Conservation (phyloP, 2,888 invertebrate species). For the Cyclophora punctaria region DNA sequence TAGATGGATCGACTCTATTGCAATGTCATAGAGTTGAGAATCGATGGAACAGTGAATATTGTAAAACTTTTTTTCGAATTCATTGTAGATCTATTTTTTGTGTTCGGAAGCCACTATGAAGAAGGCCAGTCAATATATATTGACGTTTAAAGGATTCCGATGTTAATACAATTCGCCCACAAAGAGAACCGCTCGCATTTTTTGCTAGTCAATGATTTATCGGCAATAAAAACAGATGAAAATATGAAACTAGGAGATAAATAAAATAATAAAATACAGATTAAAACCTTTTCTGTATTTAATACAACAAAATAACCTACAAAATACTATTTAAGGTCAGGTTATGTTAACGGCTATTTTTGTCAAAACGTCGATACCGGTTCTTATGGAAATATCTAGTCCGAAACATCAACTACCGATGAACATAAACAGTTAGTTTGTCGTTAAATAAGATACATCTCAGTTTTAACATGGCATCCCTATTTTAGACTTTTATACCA, state of each 20-base stretch:
- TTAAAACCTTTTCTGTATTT: not conserved
- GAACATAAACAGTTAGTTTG: conserved; percentile 27
- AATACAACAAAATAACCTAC: conserved; percentile 17
- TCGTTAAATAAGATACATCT: conserved; percentile 30
- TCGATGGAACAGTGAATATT: not conserved
- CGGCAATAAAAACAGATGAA: conserved; percentile 4
- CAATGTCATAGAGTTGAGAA: conserved; percentile 9
- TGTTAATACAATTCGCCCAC: conserved; percentile 40
- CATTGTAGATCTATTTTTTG: conserved; percentile 31
- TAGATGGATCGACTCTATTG: conserved; percentile 2
- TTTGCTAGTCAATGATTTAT: conserved; percentile 30
- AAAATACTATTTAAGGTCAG: conserved; percentile 19
- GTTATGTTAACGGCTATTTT: conserved; percentile 16
- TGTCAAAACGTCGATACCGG: conserved; percentile 19
- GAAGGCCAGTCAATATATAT: conserved; percentile 48
- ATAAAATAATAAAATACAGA: not conserved
- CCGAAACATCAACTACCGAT: conserved; percentile 18
- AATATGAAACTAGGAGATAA: no score
- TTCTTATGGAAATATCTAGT: conserved; percentile 21
- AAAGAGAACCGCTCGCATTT: conserved; percentile 42
- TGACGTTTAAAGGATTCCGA: conserved; percentile 49
- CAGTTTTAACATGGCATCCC: conserved; percentile 20
- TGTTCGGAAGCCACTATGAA: conserved; percentile 39
- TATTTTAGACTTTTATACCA: conserved; percentile 1
- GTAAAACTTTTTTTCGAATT: conserved; percentile 8